Evolutionary conservation across 2,113 vertebrate species (phyloP).

Genomic region (Talpa occidentalis): DNA sequence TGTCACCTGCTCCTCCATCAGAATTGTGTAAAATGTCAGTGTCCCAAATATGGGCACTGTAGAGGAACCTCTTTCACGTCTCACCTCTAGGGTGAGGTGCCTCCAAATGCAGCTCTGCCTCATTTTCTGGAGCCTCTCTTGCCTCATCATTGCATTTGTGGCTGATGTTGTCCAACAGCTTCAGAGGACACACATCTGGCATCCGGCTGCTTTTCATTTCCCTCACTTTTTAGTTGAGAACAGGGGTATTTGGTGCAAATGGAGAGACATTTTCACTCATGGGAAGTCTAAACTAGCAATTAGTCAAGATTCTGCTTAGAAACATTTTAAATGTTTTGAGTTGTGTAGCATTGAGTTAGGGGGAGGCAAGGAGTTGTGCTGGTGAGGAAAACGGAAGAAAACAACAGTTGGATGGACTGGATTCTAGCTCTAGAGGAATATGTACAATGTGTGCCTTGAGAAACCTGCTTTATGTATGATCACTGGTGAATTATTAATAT

Average conservation of each 20-base stretch:
- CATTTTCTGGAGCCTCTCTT: background rate
- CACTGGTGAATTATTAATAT: background rate
- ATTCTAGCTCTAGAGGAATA: background rate
- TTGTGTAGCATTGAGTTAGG: background rate
- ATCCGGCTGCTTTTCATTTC: background rate
- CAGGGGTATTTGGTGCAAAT: background rate
- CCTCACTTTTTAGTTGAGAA: background rate
- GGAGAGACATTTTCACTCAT: background rate
- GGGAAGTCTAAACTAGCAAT: background rate
- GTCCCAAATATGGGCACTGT: background rate
- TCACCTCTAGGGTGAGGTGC: background rate
- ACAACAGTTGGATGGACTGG: background rate
- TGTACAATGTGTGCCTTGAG: background rate
- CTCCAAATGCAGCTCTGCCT: background rate
- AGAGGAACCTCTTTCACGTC: background rate
- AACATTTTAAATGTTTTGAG: background rate
- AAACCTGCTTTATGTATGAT: background rate
- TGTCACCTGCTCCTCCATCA: no score
- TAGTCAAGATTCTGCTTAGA: background rate
- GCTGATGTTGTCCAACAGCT: accelerated
- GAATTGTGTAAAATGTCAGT: background rate
- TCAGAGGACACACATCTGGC: background rate
- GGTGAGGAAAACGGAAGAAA: background rate
- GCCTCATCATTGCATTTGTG: background rate
- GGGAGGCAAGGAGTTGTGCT: background rate